Evolutionary conservation across 2,888 invertebrate species (phyloP), one percentile per base, ranked within the genome.

Genomic region (Eupithecia insigniata): DNA sequence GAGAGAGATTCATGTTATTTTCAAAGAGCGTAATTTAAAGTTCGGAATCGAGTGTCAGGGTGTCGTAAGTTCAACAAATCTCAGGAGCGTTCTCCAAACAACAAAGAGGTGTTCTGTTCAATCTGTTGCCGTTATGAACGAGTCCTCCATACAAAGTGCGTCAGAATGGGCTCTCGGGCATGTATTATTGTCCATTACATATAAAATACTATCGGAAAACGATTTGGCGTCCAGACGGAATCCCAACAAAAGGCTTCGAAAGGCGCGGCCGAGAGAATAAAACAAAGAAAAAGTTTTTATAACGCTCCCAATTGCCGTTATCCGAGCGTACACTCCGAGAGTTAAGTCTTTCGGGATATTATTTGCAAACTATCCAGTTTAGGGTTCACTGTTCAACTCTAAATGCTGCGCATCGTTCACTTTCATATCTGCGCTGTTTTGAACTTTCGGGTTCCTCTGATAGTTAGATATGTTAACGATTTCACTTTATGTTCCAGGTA

Each of bases 171-270:
- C 84, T 28, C 83, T 73, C 80, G 80, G 84, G 81, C 88, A 84
- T 87, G 86, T 89, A 89, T 91, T 89, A 91, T 90, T 90, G 87
- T 89, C 89, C 89, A 89, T 90, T 89, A 90, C 88, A 87, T 85
- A 90, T 87, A 89, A 87, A 90, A 89, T 88, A 87, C 84, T 92
- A 92, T 92, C 83, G 91, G 92, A 91, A 92, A 92, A 92, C 92
- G 89, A 92, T 92, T 92, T 87, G 83, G 82, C 83, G 84, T 85
- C 88, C 87, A 87, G 88, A 87, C 87, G 85, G 73, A 78, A 81
- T 81, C 83, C 81, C 79, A 80, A 80, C 82, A 83, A 82, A 82
- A 43, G 43, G 43, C 43, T 43, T 18, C 18, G 18, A 18, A 7
- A 80, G 78, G 78, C 84, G 72, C 76, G 78, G 78, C 79, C 79